These are phyloP conservation scores for Typhlichthys eigenmanni DNA, from an alignment of 2,797 vertebrate species.

Conservation along the genomic window DNA sequence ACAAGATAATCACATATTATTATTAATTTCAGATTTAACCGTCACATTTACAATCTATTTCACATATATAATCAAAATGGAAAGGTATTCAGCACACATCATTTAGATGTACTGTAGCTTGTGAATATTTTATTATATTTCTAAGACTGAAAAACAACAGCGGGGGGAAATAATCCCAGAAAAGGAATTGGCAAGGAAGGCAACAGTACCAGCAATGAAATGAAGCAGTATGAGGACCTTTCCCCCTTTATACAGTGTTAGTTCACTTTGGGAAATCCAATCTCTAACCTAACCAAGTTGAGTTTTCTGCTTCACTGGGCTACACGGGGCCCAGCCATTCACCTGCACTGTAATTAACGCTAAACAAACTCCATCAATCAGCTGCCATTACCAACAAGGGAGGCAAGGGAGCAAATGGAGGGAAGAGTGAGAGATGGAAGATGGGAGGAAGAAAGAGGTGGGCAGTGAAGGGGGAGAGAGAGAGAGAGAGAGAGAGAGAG, in stretches of 20 bases:
- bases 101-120: no score
- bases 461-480: not conserved
- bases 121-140: not conserved
- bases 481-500: constrained; percentile 4
- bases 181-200: constrained; percentile 6
- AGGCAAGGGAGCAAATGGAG: constrained; percentile 24
- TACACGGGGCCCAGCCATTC: constrained; percentile 72
- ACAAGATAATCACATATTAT: no score
- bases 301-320: constrained; percentile 80
- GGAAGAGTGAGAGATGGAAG: not conserved
- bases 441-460: constrained; percentile 5
- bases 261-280: constrained; percentile 79
- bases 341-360: constrained; percentile 85
- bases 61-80: no score
- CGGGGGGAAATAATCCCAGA: no score
- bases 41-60: no score
- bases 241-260: constrained; percentile 52
- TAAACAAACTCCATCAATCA: constrained; percentile 85
- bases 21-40: no score
- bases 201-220: constrained; percentile 48
- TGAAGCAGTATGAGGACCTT: constrained; percentile 49
- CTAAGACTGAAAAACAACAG: constrained; percentile 7
- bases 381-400: constrained; percentile 67
- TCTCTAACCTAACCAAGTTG: constrained; percentile 79
- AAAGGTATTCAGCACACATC: no score